Conservation (phyloP, 2,888 invertebrate species). For the Diarsia brunnea region DNA sequence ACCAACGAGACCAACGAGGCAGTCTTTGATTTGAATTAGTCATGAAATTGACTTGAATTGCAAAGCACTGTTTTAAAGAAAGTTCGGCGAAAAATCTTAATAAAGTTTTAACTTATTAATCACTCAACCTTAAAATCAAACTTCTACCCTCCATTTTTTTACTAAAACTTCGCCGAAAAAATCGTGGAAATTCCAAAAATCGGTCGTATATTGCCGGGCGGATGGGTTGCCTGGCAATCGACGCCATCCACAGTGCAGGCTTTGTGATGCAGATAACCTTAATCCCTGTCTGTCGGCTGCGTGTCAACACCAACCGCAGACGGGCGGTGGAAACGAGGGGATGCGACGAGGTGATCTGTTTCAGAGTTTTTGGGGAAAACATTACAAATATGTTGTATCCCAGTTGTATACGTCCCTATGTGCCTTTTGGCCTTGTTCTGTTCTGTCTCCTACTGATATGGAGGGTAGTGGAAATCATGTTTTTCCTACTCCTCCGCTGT, state of each 20-base stretch:
- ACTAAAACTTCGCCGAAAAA: slow-evolving; percentile 17
- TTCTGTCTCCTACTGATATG: too few species aligned
- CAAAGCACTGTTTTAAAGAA: too few species aligned
- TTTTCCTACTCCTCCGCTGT: too few species aligned
- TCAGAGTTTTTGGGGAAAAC: background rate
- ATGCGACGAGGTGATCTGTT: slow-evolving; percentile 61
- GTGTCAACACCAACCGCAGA: slow-evolving; percentile 86
- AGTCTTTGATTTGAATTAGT: too few species aligned
- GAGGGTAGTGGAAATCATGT: too few species aligned
- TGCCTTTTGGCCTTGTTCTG: too few species aligned
- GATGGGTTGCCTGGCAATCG: slow-evolving; percentile 65
- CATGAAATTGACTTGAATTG: too few species aligned
- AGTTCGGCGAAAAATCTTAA: background rate
- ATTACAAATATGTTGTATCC: background rate
- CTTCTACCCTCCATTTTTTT: background rate
- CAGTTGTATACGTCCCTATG: too few species aligned
- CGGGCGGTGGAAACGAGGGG: slow-evolving; percentile 62
- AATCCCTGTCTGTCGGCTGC: slow-evolving; percentile 89
- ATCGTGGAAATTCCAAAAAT: slow-evolving; percentile 37
- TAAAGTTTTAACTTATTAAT: background rate
- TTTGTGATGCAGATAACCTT: slow-evolving; percentile 90
- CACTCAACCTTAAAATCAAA: slow-evolving; percentile 1
- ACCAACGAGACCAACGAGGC: too few species aligned
- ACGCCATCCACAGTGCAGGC: slow-evolving; percentile 75
- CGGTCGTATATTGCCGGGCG: slow-evolving; percentile 23